A percentile compares a stretch with the other conserved stretches of the same genome.
Evolutionary conservation across 2,888 invertebrate genomes (phyloP).

Genomic region (Pollenia angustigena): DNA sequence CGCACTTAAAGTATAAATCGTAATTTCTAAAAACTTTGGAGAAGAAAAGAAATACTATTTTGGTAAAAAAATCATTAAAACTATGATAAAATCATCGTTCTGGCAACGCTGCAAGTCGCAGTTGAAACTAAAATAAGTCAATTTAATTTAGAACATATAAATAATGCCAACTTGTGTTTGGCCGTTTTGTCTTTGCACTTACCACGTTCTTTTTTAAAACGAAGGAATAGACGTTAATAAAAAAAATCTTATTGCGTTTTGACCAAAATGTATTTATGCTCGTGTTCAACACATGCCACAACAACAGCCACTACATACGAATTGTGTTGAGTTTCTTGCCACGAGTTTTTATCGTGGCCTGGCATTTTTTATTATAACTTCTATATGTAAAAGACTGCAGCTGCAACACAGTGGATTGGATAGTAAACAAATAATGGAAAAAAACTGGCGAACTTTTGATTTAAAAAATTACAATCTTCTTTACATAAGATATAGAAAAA

Average conservation of each 20-base stretch:
- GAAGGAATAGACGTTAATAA: background rate
- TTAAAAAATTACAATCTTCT: too few relatives aligned
- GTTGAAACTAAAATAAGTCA: slow-evolving; percentile 25
- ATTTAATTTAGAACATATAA: slow-evolving; percentile 35
- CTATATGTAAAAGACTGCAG: slow-evolving; percentile 21
- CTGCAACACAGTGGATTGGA: background rate
- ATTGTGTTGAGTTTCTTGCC: slow-evolving; percentile 14
- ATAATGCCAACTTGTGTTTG: slow-evolving; percentile 30
- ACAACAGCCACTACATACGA: background rate
- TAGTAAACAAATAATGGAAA: too few relatives aligned
- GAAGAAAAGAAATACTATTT: too few relatives aligned
- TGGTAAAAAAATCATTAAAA: too few relatives aligned
- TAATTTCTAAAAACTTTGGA: too few relatives aligned
- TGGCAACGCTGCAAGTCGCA: too few relatives aligned
- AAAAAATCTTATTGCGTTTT: slow-evolving; percentile 34
- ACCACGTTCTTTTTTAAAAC: slow-evolving; percentile 33
- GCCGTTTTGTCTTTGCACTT: slow-evolving; percentile 9
- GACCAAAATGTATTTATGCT: slow-evolving; percentile 50
- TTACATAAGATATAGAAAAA: too few relatives aligned
- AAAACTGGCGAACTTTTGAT: too few relatives aligned
- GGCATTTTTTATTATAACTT: slow-evolving; percentile 42
- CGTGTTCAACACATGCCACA: slow-evolving; percentile 32
- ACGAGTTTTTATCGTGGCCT: background rate
- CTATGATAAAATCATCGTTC: too few relatives aligned
- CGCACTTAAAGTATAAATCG: too few relatives aligned